A percentile compares a stretch with the other conserved stretches of the same genome.
phyloP scores from a whole-genome alignment of 2,797 vertebrate genomes.

The Eidolon dupreanum region DNA sequence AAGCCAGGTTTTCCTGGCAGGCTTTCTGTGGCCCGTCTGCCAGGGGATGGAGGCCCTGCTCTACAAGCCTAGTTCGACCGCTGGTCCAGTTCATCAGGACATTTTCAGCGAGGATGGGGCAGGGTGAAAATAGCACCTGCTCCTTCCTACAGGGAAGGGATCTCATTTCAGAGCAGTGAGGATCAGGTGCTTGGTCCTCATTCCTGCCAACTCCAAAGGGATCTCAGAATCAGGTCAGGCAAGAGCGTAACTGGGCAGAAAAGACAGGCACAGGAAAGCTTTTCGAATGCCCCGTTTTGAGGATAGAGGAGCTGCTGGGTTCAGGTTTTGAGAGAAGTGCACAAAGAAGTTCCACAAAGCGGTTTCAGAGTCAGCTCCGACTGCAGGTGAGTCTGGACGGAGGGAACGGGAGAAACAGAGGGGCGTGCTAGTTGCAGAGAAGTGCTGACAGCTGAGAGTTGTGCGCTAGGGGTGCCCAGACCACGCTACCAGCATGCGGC shows the following conservation, averaged over 20 bases:
- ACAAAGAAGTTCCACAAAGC: neutral
- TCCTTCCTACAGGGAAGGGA: slow-evolving; percentile 69
- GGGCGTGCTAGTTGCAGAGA: neutral
- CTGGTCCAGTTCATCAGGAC: neutral
- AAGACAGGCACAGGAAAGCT: neutral
- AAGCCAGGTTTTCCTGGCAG: neutral
- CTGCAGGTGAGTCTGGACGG: neutral
- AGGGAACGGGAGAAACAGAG: neutral
- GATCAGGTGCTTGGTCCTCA: slow-evolving; percentile 51
- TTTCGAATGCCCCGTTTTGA: neutral
- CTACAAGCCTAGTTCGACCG: slow-evolving; percentile 66
- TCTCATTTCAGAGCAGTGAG: slow-evolving; percentile 74
- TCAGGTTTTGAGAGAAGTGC: neutral
- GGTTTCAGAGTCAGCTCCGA: neutral
- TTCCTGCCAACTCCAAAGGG: slow-evolving; percentile 67
- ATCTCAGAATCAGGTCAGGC: slow-evolving; percentile 69
- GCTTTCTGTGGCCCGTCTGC: neutral
- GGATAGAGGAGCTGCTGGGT: neutral
- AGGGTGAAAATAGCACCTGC: slow-evolving; percentile 69
- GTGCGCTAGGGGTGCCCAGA: slow-evolving; percentile 74
- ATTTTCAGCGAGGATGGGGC: neutral
- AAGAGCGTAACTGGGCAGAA: neutral
- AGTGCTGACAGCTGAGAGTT: neutral
- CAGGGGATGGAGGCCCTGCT: neutral
- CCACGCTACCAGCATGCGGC: slow-evolving; percentile 85